Base-by-base conservation (phyloP, 2,888 invertebrate genomes). In the Crossocerus cetratus region DNA sequence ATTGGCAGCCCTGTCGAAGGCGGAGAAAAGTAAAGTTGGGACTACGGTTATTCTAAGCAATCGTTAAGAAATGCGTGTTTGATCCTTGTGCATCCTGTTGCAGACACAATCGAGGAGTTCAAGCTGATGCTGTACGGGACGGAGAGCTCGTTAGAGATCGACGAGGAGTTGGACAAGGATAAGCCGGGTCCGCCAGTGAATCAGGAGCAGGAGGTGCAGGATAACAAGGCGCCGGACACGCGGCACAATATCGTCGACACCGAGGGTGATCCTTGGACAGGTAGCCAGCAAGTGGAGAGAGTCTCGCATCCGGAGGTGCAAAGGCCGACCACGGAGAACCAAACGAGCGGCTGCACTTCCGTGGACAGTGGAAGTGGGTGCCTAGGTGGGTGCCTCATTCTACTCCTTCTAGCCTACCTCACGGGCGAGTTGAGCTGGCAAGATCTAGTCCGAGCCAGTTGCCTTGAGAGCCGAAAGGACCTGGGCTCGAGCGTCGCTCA, bases 41-140 rank as follows among this genome's bases (percentile, higher is more conserved):
- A 32, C 32, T 32, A 32, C 0, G 8, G 8, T 0, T 32, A 11
- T 32, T 32, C 1, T 0, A 32, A 32, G 11, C 32, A 32, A 32
- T 1, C n/a, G n/a, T 32, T 32, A 8, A 32, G 32, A 32, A 32
- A 1, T 32, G 8, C 11, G 1, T 69, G 5, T 3, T 20, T 71
- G 54, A 68, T 8, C 1, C 0, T 0, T 32, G n/a, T 0, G 2
- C 4, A 0, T 5, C 2, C 22, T 80, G 76, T 86, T 87, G 67
- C 87, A 90, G 89, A 87, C 79, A 87, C 83, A 0, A 70, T 96
- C 69, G 93, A 94, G 62, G 94, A 95, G 83, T 97, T 96, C 96
- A 94, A 95, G 89, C 90, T 96, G 86, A 94, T 95, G 86, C 94
- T 97, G 89, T 95, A 96, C 90, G 97, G 97, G 54, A 96, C 96